phyloP scores from a whole-genome alignment of 2,797 vertebrate genomes.

The Pitangus sulphuratus region DNA sequence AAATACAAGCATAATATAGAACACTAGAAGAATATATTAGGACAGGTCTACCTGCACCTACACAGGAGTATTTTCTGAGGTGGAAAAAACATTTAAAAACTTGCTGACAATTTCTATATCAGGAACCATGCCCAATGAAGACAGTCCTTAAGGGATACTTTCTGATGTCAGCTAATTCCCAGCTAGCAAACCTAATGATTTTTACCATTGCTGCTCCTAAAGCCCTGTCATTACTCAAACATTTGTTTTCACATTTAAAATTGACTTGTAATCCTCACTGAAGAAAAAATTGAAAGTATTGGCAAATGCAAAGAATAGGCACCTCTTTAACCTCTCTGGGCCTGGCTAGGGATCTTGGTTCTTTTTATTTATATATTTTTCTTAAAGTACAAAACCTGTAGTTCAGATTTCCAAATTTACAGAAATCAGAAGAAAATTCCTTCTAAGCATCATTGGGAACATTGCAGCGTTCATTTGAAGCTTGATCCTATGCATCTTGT shows the following conservation, averaged over 20 bases:
- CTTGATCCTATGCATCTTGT: rapidly evolving
- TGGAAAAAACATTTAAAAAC: background rate
- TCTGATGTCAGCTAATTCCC: background rate
- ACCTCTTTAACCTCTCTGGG: background rate
- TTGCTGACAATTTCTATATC: background rate
- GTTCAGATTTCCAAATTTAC: background rate
- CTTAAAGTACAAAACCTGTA: background rate
- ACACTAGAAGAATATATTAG: background rate
- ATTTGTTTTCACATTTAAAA: background rate
- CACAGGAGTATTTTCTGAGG: background rate
- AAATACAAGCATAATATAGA: background rate
- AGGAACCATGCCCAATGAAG: background rate
- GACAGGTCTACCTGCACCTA: background rate
- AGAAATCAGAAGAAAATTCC: background rate
- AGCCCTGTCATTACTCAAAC: background rate
- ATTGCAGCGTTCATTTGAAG: background rate
- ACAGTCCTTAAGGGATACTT: background rate
- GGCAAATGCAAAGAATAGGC: background rate
- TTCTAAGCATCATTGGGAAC: background rate
- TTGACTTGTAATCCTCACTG: background rate
- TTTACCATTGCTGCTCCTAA: background rate
- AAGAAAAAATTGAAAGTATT: background rate
- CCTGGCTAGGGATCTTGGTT: rapidly evolving
- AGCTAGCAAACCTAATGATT: background rate
- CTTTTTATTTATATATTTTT: rapidly evolving